Percentiles rank a stretch among this genome's conserved stretches.
Conservation (phyloP, 1,140 invertebrate species). For the Saccostrea glomerata region DNA sequence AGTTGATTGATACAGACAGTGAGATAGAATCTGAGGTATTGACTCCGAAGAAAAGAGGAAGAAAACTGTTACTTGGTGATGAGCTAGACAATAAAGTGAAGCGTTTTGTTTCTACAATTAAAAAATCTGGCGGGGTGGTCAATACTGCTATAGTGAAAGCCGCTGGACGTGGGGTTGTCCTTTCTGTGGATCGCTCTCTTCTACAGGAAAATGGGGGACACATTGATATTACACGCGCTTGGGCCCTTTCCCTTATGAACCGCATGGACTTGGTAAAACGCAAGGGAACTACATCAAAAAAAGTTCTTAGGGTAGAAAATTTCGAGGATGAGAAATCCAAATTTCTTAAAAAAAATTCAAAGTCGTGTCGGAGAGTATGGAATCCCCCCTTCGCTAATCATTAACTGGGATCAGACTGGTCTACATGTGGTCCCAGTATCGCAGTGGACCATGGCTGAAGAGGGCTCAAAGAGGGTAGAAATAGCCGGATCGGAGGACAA, state of each 20-base stretch:
- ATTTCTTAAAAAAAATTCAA: no score
- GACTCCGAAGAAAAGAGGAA: not conserved
- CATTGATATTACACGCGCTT: constrained; percentile 26
- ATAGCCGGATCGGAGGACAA: constrained; percentile 44
- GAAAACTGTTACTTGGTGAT: no score
- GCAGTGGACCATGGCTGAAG: constrained; percentile 45
- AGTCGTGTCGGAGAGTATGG: constrained; percentile 72
- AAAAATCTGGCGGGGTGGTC: constrained; percentile 18
- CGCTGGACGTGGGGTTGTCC: not conserved
- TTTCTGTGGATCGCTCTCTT: not conserved
- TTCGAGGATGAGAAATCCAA: no score
- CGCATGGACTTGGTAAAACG: constrained; percentile 37
- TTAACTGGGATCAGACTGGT: constrained; percentile 51
- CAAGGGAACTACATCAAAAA: constrained; percentile 21
- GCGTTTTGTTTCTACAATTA: not conserved
- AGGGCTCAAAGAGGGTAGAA: constrained; percentile 54
- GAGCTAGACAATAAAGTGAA: constrained; percentile 20
- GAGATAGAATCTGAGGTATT: not conserved
- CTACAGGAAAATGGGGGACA: constrained; percentile 38
- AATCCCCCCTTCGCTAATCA: constrained; percentile 51
- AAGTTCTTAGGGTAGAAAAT: no score
- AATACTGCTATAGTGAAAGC: constrained; percentile 42
- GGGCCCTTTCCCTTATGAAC: constrained; percentile 1
- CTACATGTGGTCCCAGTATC: constrained; percentile 41
- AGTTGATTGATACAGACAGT: not conserved